Evolutionary conservation across 92 coral and sea anemone genomes (phyloP).

Genomic region (Metridium senile): DNA sequence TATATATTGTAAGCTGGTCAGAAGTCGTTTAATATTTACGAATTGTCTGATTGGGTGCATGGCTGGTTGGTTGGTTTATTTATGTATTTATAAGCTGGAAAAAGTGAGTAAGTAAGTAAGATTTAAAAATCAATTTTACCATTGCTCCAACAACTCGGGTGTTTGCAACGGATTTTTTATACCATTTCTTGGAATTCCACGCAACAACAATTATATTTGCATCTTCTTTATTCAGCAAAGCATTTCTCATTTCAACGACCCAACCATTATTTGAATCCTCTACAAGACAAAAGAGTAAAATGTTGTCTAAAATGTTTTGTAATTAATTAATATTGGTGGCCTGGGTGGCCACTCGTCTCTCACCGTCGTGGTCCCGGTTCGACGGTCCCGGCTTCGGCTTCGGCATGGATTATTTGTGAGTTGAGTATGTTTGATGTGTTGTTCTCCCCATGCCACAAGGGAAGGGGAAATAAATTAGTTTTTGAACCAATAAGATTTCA

Average conservation of each 20-base stretch:
- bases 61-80: too few species aligned
- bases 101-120: not conserved
- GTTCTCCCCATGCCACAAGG: too few species aligned
- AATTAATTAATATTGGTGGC: not conserved
- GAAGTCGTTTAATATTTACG: too few species aligned
- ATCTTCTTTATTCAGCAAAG: slow-evolving; percentile 43
- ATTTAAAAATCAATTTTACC: slow-evolving; percentile 14
- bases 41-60: too few species aligned
- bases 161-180: slow-evolving; percentile 51
- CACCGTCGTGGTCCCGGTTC: not conserved
- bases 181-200: slow-evolving; percentile 51
- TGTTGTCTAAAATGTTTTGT: not conserved
- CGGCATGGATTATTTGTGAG: too few species aligned
- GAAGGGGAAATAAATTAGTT: too few species aligned
- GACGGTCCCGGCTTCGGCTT: too few species aligned
- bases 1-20: too few species aligned
- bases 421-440: too few species aligned
- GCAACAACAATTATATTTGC: slow-evolving; percentile 53
- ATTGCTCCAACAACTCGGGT: slow-evolving; percentile 69
- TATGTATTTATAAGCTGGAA: too few species aligned
- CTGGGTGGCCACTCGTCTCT: not conserved
- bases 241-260: slow-evolving; percentile 51
- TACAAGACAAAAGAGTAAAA: not conserved
- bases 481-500: too few species aligned
- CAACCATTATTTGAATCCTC: slow-evolving; percentile 46